Percentiles rank a stretch among this genome's conserved stretches.
Evolutionary conservation across 2,113 vertebrate genomes (phyloP).

Genomic region (Macaca mulatta): DNA sequence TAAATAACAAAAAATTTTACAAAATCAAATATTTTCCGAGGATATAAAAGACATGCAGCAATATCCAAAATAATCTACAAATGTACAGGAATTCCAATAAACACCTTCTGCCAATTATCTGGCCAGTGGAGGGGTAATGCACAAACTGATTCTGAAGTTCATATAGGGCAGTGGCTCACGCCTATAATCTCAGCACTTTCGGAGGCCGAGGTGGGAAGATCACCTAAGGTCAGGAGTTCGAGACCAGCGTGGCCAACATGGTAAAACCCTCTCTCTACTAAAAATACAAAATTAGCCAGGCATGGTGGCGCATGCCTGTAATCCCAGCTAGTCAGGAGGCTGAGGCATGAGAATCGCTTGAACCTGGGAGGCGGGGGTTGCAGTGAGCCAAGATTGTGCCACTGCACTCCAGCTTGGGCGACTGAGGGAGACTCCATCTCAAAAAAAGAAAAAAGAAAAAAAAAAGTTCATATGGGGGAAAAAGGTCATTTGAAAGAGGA

Average conservation of each 20-base stretch:
- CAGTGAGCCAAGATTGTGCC: neutral
- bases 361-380: too few relatives aligned
- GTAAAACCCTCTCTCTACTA: too few relatives aligned
- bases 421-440: neutral
- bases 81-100: neutral
- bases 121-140: neutral
- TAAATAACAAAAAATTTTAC: neutral
- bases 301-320: too few relatives aligned
- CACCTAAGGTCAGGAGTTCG: too few relatives aligned
- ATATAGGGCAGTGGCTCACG: neutral
- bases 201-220: too few relatives aligned
- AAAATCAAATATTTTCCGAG: slow-evolving; percentile 14
- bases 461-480: neutral
- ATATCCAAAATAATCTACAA: neutral
- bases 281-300: too few relatives aligned
- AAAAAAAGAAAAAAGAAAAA: neutral
- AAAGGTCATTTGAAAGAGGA: neutral
- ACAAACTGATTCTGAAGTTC: slow-evolving; percentile 36
- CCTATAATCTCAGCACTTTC: too few relatives aligned
- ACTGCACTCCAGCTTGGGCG: neutral
- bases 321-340: too few relatives aligned
- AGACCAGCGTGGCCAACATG: too few relatives aligned
- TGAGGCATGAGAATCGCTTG: too few relatives aligned
- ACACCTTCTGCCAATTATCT: neutral
- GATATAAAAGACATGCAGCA: slow-evolving; percentile 23